Conservation (phyloP, 2,888 invertebrate genomes). For the Nomada hirtipes region DNA sequence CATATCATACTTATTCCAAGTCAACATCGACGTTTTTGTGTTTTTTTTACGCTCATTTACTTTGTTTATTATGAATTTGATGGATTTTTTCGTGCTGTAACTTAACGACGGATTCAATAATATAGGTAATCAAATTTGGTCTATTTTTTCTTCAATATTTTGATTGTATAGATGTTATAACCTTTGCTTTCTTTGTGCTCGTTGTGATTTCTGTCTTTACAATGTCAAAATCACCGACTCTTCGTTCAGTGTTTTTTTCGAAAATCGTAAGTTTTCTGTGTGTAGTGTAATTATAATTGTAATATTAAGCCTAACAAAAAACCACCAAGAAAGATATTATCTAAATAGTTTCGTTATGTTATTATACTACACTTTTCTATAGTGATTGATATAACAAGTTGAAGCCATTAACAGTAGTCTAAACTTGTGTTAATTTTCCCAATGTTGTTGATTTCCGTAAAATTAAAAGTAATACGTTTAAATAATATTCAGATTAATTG, state of each 20-base stretch:
- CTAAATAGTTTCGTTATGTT: slow-evolving; percentile 34
- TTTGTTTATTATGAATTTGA: slow-evolving; percentile 79
- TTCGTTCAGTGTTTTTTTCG: slow-evolving; percentile 15
- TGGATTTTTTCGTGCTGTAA: slow-evolving; percentile 74
- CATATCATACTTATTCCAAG: slow-evolving; percentile 64
- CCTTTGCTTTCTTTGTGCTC: slow-evolving; percentile 74
- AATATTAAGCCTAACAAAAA: slow-evolving; percentile 10
- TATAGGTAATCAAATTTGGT: slow-evolving; percentile 75
- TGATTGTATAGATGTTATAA: slow-evolving; percentile 72
- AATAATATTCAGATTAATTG: slow-evolving; percentile 45
- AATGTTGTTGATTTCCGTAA: slow-evolving; percentile 20
- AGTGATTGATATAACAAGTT: slow-evolving; percentile 19
- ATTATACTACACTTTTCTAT: slow-evolving; percentile 30
- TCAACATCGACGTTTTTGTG: slow-evolving; percentile 72
- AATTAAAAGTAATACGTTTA: slow-evolving; percentile 15
- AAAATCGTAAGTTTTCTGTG: not conserved
- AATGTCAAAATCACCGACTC: slow-evolving; percentile 52
- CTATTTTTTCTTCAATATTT: slow-evolving; percentile 57
- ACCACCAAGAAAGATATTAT: slow-evolving; percentile 5
- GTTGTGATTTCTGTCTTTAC: slow-evolving; percentile 64
- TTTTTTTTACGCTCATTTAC: slow-evolving; percentile 70
- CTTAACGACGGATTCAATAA: slow-evolving; percentile 73
- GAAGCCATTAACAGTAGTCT: slow-evolving; percentile 15
- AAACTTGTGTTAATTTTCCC: slow-evolving; percentile 17
- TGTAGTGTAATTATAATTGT: not conserved